A percentile compares a stretch with the other conserved stretches of the same genome.
Conservation (phyloP, 2,888 invertebrate species). For the Koerneria pararmatus region DNA sequence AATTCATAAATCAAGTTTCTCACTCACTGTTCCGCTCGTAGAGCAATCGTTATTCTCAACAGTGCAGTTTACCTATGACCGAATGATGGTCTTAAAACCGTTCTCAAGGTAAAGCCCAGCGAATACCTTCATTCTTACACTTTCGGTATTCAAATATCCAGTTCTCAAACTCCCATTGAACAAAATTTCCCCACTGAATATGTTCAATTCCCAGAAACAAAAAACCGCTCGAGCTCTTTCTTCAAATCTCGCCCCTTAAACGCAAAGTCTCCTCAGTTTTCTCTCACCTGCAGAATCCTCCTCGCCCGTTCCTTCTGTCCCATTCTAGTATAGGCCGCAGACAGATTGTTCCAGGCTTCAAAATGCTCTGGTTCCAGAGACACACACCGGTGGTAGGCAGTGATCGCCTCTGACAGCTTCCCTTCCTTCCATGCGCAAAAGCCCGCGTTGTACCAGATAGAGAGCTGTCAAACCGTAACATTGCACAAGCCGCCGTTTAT, state of each 20-base stretch:
- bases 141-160: too few relatives aligned
- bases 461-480: too few relatives aligned
- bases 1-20: too few relatives aligned
- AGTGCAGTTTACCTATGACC: too few relatives aligned
- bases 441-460: slow-evolving; percentile 55
- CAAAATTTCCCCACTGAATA: slow-evolving; percentile 19
- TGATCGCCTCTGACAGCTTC: slow-evolving; percentile 34
- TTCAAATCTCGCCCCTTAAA: not conserved
- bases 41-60: too few relatives aligned
- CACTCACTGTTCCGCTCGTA: too few relatives aligned
- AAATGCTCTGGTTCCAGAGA: slow-evolving; percentile 67
- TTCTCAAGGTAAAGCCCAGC: too few relatives aligned
- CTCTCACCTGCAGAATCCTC: slow-evolving; percentile 43
- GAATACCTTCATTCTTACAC: too few relatives aligned
- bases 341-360: slow-evolving; percentile 96
- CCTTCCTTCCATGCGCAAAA: slow-evolving; percentile 56
- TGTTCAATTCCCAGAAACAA: not conserved
- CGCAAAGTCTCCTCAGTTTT: not conserved
- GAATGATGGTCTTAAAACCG: too few relatives aligned
- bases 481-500: too few relatives aligned
- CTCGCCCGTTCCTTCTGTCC: slow-evolving; percentile 71
- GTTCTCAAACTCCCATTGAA: not conserved
- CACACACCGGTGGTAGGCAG: slow-evolving; percentile 44
- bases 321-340: slow-evolving; percentile 83
- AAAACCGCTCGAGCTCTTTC: not conserved